A percentile compares a stretch with the other conserved stretches of the same genome.
These are phyloP conservation scores for Acrocephalus scirpaceus DNA, from an alignment of 2,797 vertebrate genomes.

Conservation along the genomic window DNA sequence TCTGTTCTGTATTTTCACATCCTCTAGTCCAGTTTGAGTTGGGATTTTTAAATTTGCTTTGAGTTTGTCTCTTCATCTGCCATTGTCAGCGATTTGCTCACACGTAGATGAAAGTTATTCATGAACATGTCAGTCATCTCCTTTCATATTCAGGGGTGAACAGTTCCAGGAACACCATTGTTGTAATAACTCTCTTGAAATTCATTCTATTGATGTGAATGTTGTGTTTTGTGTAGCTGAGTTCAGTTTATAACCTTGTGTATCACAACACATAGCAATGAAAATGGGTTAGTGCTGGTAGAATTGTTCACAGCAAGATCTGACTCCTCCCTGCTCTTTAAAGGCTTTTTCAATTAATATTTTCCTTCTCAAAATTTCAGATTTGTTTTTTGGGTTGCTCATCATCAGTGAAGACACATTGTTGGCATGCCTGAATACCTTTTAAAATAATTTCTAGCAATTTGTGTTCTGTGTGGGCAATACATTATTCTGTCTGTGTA, in stretches of 20 bases:
- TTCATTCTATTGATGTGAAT: not conserved
- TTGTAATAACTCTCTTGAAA: not conserved
- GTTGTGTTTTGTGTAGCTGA: not conserved
- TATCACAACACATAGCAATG: not conserved
- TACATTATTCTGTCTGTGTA: not conserved
- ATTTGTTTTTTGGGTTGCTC: not conserved
- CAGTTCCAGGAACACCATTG: not conserved
- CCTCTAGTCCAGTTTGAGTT: not conserved
- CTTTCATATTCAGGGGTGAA: not conserved
- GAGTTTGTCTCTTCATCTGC: not conserved
- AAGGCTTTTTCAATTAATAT: not conserved
- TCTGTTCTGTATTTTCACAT: not conserved
- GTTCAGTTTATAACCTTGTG: not conserved
- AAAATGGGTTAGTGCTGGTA: not conserved
- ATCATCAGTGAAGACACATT: not conserved
- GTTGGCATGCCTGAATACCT: not conserved
- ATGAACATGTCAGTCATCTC: not conserved
- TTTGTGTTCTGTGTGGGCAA: not conserved
- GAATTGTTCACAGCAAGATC: not conserved
- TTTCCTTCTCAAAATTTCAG: not conserved
- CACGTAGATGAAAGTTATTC: not conserved
- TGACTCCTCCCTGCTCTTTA: not conserved
- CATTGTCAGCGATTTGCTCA: not conserved
- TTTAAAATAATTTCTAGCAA: not conserved
- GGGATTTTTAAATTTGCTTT: not conserved